Conservation (phyloP, 2,797 vertebrate species). For the Fistularia tabacaria region DNA sequence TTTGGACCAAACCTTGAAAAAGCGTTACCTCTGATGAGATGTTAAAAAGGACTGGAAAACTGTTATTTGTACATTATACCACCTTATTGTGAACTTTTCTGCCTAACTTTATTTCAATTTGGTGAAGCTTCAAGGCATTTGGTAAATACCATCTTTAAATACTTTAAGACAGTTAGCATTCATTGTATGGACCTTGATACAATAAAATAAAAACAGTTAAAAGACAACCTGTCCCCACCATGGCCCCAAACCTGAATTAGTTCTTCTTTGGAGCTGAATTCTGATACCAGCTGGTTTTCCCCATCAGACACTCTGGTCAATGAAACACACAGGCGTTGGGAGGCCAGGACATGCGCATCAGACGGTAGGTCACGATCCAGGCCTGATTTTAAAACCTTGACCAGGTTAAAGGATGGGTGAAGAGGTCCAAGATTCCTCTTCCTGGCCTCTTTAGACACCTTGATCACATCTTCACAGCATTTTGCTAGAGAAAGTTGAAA, state of each 20-base stretch:
- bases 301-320: slow-evolving; percentile 90
- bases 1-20: no score
- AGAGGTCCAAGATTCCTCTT: slow-evolving; percentile 83
- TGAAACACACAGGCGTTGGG: slow-evolving; percentile 81
- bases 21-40: no score
- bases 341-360: slow-evolving; percentile 74
- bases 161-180: no score
- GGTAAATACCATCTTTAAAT: no score
- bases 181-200: no score
- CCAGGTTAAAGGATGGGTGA: slow-evolving; percentile 85
- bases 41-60: no score
- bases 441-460: slow-evolving; percentile 75
- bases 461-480: slow-evolving; percentile 78
- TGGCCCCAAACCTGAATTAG: slow-evolving; percentile 81
- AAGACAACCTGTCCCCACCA: neutral
- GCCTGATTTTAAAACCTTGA: slow-evolving; percentile 71
- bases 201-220: no score
- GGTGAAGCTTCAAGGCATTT: no score
- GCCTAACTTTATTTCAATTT: no score
- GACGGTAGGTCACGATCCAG: slow-evolving; percentile 77
- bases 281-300: slow-evolving; percentile 85
- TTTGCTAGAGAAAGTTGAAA: slow-evolving; percentile 61
- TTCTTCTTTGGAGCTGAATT: slow-evolving; percentile 88
- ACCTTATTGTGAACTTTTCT: no score
- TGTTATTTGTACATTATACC: no score